Evolutionary conservation across 2,888 invertebrate genomes (phyloP), one percentile per base, ranked within the genome.

Genomic region (Bembecia ichneumoniformis): DNA sequence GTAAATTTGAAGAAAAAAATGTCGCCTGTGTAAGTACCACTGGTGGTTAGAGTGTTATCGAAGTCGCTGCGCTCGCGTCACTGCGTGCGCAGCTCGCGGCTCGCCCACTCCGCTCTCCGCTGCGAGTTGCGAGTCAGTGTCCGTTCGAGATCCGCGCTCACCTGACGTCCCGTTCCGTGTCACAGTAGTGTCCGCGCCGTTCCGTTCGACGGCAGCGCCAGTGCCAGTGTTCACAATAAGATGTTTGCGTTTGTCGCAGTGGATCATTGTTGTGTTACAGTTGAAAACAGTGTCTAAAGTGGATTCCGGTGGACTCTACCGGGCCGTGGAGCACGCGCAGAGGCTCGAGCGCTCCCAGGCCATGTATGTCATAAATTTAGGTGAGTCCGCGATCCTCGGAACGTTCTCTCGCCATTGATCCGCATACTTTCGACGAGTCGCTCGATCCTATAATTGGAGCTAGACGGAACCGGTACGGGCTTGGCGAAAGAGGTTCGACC

Each of bases 321-420:
- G 74, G 79, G 80, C 84, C 76, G 83, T 84, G 80, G 86, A 83
- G 84, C 86, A 79, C 74, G 77, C 84, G 67, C 75, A 78, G 65
- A 78, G 82, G 77, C 82, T 84, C 76, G 82, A 83, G 78, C 84
- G 86, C 82, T 84, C 86, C 75, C 86, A 79, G 82, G 86, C 84
- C 75, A 87, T 87, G 87, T 87, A 87, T 83, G 87, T 87, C 83
- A 84, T 87, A 62, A 87, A 87, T 83, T 81, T 87, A 82, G 87
- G 87, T 87, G 79, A 86, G 87, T 82, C 77, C 77, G 77, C 74
- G 70, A 64, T 70, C 67, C 64, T 69, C 71, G 59, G 65, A 65
- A 66, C 66, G 28, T 28, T 70, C 66, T 65, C 55, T 58, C 60
- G 62, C 60, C 62, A 63, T 58, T 63, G 74, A 64, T 72, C 72